These are phyloP conservation scores for Rotaria macrura DNA, from an alignment of 2,888 invertebrate genomes.

Conservation along the genomic window DNA sequence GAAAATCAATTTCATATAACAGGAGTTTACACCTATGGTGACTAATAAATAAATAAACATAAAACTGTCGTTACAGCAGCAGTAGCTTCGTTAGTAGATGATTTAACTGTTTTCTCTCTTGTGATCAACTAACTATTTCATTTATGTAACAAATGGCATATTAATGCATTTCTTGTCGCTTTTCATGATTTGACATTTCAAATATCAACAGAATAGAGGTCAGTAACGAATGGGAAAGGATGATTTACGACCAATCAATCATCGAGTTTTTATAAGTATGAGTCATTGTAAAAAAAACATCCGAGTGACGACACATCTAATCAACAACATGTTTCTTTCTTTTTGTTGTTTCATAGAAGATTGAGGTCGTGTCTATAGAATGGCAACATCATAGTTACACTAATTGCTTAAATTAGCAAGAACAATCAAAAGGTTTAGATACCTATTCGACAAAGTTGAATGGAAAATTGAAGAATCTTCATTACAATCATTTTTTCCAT, in stretches of 20 bases:
- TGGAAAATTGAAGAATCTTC: too few relatives aligned
- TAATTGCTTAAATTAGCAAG: too few relatives aligned
- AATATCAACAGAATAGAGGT: not conserved
- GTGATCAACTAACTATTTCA: not conserved
- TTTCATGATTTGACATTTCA: not conserved
- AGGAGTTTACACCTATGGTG: not conserved
- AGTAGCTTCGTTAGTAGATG: not conserved
- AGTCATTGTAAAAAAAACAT: not conserved
- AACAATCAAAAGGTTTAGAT: too few relatives aligned
- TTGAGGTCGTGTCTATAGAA: too few relatives aligned
- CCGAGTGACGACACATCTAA: too few relatives aligned
- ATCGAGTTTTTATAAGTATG: not conserved
- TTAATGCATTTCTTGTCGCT: not conserved
- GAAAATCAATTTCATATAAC: not conserved
- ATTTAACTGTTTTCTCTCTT: not conserved
- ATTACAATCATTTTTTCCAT: too few relatives aligned
- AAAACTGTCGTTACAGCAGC: not conserved
- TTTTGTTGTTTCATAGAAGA: too few relatives aligned
- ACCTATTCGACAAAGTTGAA: too few relatives aligned
- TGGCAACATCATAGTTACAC: too few relatives aligned
- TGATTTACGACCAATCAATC: not conserved
- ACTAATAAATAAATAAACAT: not conserved
- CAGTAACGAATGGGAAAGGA: not conserved
- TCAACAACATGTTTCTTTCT: too few relatives aligned
- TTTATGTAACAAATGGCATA: not conserved